These are phyloP conservation scores for Alviniconcha strummeri DNA, from an alignment of 2,888 invertebrate species.

Conservation along the genomic window DNA sequence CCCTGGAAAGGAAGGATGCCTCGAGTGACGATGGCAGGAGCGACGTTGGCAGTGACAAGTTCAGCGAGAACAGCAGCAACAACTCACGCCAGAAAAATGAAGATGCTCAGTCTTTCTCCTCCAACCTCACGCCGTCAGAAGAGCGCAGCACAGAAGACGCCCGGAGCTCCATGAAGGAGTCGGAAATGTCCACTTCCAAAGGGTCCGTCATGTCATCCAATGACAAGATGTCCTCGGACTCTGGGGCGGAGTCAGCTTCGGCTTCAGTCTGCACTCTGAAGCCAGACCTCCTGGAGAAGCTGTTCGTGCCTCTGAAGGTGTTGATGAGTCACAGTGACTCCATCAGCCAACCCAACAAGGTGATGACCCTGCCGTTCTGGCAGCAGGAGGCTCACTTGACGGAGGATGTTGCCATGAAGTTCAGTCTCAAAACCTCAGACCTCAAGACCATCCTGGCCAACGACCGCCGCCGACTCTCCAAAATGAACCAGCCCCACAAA, in stretches of 20 bases:
- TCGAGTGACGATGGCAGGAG: constrained; percentile 11
- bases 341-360: background rate
- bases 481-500: constrained; percentile 33
- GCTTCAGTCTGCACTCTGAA: background rate
- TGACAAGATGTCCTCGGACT: constrained; percentile 29
- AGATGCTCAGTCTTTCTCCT: constrained; percentile 43
- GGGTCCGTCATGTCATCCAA: constrained; percentile 28
- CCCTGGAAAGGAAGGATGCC: constrained; percentile 6
- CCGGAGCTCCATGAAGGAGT: constrained; percentile 71
- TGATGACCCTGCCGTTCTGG: constrained; percentile 35
- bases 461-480: constrained; percentile 36
- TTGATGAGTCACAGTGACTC: background rate
- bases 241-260: background rate
- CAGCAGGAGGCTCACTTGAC: constrained; percentile 37
- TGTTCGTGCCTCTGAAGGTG: constrained; percentile 20
- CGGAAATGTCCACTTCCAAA: constrained; percentile 37
- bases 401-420: constrained; percentile 37
- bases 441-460: constrained; percentile 35
- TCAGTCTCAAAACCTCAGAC: constrained; percentile 28
- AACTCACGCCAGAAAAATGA: constrained; percentile 35
- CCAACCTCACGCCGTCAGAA: constrained; percentile 71
- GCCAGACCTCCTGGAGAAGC: constrained; percentile 8
- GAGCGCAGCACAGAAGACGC: constrained; percentile 62
- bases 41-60: background rate
- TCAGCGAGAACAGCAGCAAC: constrained; percentile 15